Percentiles rank a stretch among this genome's conserved stretches.
Conservation (phyloP, 2,113 vertebrate genomes). For the Capreolus pygargus region DNA sequence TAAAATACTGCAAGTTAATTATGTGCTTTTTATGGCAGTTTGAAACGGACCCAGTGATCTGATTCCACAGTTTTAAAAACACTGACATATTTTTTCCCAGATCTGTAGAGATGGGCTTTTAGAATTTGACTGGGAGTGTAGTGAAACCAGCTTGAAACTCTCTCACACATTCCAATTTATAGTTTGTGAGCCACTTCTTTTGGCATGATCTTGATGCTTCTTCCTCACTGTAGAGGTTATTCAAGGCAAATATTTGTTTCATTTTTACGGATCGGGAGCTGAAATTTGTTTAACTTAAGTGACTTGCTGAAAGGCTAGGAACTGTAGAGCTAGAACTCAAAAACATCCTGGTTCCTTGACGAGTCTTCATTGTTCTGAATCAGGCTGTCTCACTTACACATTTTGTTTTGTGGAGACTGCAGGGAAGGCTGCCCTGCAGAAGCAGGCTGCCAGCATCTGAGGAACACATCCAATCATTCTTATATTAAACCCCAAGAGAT, state of each 20-base stretch:
- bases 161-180: neutral
- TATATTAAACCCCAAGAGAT: constrained; percentile 18
- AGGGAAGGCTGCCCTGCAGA: neutral
- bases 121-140: neutral
- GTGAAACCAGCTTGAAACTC: neutral
- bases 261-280: neutral
- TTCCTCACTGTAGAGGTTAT: neutral
- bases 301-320: neutral
- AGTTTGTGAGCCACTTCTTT: neutral
- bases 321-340: neutral
- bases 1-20: constrained; percentile 67
- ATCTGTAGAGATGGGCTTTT: constrained; percentile 6
- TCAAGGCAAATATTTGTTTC: neutral
- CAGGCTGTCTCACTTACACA: neutral
- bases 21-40: constrained; percentile 70
- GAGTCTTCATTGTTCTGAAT: neutral
- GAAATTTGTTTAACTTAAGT: neutral
- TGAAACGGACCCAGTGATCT: constrained; percentile 67
- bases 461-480: neutral
- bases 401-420: neutral
- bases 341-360: neutral
- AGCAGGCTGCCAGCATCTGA: neutral
- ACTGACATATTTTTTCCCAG: constrained; percentile 13
- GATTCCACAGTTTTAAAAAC: constrained; percentile 56
- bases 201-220: neutral